Evolutionary conservation across 1,140 invertebrate species (phyloP).

Genomic region (Propsilocerus akamusi): DNA sequence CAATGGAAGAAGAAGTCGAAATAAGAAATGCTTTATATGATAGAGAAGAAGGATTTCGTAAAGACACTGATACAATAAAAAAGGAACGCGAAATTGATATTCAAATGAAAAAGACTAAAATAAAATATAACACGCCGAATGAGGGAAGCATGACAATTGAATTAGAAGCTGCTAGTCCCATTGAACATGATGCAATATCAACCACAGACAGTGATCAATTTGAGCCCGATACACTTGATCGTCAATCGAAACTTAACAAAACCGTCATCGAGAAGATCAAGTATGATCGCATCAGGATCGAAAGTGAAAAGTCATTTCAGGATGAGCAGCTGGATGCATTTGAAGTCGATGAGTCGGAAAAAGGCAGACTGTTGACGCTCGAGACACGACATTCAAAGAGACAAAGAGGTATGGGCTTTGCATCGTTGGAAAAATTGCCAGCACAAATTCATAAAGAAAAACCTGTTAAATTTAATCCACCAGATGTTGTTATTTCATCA

Average conservation of each 20-base stretch:
- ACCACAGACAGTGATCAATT: conserved; percentile 38
- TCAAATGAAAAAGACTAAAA: conserved; percentile 13
- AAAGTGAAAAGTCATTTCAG: conserved; percentile 4
- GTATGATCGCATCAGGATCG: conserved; percentile 12
- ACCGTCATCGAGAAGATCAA: conserved; percentile 17
- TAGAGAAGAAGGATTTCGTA: conserved; percentile 17
- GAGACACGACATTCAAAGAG: conserved; percentile 46
- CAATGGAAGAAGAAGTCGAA: conserved; percentile 57
- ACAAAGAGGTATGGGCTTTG: conserved; percentile 26
- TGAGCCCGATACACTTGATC: conserved; percentile 65
- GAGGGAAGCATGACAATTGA: conserved; percentile 40
- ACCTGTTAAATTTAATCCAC: conserved; percentile 28
- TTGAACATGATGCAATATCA: conserved; percentile 19
- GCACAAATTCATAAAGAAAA: conserved; percentile 25
- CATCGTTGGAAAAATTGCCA: neutral
- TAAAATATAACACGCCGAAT: conserved; percentile 24
- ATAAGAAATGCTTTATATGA: conserved; percentile 48
- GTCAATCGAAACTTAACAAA: conserved; percentile 37
- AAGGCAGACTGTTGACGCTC: conserved; percentile 36
- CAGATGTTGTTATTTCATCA: conserved; percentile 40
- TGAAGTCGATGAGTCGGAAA: conserved; percentile 18
- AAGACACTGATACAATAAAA: conserved; percentile 18
- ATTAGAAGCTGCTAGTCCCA: conserved; percentile 30
- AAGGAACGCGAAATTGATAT: conserved; percentile 9
- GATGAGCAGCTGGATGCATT: conserved; percentile 3